Percentiles rank a stretch among this genome's conserved stretches.
Evolutionary conservation across 2,113 vertebrate genomes (phyloP).

Genomic region (Callithrix jacchus): DNA sequence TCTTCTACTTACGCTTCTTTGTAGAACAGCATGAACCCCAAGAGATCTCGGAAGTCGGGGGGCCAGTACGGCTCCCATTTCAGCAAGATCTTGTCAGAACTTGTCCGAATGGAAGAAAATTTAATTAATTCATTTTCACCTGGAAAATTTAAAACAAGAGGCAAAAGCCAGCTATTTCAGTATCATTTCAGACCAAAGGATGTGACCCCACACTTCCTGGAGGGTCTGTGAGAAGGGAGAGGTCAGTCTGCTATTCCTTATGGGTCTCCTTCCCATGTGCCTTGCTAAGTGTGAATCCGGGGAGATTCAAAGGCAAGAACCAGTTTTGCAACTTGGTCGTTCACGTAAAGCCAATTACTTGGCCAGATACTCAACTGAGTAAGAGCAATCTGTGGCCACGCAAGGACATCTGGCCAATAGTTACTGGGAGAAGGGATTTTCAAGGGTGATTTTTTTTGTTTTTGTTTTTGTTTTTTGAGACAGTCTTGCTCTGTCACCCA

Average conservation of each 20-base stretch:
- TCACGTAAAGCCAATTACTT: not conserved
- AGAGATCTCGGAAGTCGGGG: constrained; percentile 93
- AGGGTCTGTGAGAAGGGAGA: not conserved
- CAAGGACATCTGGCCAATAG: not conserved
- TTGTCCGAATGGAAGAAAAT: constrained; percentile 89
- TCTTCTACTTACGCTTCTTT: constrained; percentile 95
- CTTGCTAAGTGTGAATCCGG: not conserved
- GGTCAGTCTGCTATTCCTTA: rapidly evolving
- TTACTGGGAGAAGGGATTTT: too few relatives aligned
- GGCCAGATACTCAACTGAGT: not conserved
- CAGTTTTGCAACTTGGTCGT: rapidly evolving
- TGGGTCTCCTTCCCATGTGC: not conserved
- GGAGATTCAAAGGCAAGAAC: not conserved
- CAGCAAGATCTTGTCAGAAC: constrained; percentile 91
- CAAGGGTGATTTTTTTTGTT: not conserved
- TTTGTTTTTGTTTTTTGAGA: too few relatives aligned
- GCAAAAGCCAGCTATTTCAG: not conserved
- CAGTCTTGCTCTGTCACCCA: too few relatives aligned
- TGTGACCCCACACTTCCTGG: not conserved
- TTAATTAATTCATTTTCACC: constrained; percentile 94
- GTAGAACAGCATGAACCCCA: constrained; percentile 98
- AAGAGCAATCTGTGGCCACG: not conserved
- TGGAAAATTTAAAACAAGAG: constrained; percentile 67
- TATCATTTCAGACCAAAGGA: not conserved
- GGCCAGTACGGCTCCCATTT: constrained; percentile 97